Evolutionary conservation across 2,797 vertebrate genomes (phyloP).

Genomic region (Paramormyrops hopkinsi): DNA sequence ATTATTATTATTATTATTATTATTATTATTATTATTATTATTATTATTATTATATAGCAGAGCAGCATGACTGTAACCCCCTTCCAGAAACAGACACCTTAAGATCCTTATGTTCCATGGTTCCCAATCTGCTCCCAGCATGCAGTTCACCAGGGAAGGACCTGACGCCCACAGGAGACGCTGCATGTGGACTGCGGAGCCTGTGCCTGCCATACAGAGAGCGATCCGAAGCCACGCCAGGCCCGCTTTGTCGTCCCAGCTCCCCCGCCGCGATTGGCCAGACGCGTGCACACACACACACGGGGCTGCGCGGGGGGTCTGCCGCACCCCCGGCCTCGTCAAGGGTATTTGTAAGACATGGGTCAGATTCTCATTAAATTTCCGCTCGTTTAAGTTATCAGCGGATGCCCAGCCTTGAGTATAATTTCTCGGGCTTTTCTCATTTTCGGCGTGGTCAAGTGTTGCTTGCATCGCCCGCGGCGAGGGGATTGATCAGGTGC

Average conservation of each 20-base stretch:
- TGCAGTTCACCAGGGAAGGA: neutral
- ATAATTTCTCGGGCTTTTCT: neutral
- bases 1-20: neutral
- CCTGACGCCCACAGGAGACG: neutral
- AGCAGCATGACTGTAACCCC: neutral
- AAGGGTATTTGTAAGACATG: slow-evolving; percentile 12
- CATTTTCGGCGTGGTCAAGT: slow-evolving; percentile 1
- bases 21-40: neutral
- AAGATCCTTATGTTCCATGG: neutral
- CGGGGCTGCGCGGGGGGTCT: neutral
- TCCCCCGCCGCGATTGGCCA: neutral
- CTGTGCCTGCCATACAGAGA: neutral
- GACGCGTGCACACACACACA: neutral
- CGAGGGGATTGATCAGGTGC: slow-evolving; percentile 1
- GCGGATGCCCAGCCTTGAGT: neutral
- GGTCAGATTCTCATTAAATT: slow-evolving; percentile 6
- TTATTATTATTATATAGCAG: neutral
- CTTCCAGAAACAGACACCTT: neutral
- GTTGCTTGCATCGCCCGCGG: neutral
- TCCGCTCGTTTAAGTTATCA: slow-evolving; percentile 8
- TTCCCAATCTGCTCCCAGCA: slow-evolving; percentile 4
- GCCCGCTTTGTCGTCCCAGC: neutral
- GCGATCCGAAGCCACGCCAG: neutral
- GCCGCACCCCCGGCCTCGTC: neutral
- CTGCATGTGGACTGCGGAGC: neutral